Conservation (phyloP, 2,113 vertebrate genomes). For the Octodon degus region DNA sequence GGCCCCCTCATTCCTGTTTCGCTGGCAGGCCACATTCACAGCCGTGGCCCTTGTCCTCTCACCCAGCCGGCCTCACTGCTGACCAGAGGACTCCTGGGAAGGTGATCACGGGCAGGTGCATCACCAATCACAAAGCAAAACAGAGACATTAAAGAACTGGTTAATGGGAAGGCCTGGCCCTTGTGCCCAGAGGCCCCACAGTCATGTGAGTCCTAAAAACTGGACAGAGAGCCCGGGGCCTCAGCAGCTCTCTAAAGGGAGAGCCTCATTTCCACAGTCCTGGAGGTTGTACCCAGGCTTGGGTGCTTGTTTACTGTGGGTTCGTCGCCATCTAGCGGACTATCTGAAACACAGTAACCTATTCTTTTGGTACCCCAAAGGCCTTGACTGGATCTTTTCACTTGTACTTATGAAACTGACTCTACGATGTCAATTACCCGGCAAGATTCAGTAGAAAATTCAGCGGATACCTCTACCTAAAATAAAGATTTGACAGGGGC, state of each 20-base stretch:
- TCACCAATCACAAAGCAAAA: neutral
- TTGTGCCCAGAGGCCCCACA: neutral
- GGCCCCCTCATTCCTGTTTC: too few species aligned
- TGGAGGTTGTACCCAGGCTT: neutral
- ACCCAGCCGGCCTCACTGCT: neutral
- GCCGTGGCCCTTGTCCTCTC: neutral
- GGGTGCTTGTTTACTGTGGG: rapidly evolving
- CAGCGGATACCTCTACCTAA: neutral
- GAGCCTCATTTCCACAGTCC: neutral
- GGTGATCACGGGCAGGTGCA: neutral
- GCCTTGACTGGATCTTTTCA: neutral
- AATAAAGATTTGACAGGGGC: neutral
- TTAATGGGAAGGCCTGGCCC: neutral
- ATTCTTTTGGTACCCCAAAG: rapidly evolving
- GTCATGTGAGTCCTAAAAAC: neutral
- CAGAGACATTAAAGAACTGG: neutral
- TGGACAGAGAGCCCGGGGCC: neutral
- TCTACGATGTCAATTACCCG: neutral
- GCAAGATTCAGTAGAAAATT: neutral
- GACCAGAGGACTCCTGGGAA: neutral
- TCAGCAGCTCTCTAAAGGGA: neutral
- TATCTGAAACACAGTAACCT: neutral
- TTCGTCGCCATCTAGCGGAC: neutral
- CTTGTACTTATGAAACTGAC: neutral
- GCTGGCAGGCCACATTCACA: too few species aligned